Base-by-base conservation (phyloP, 2,888 invertebrate genomes). In the Neuroscelio doddi region DNA sequence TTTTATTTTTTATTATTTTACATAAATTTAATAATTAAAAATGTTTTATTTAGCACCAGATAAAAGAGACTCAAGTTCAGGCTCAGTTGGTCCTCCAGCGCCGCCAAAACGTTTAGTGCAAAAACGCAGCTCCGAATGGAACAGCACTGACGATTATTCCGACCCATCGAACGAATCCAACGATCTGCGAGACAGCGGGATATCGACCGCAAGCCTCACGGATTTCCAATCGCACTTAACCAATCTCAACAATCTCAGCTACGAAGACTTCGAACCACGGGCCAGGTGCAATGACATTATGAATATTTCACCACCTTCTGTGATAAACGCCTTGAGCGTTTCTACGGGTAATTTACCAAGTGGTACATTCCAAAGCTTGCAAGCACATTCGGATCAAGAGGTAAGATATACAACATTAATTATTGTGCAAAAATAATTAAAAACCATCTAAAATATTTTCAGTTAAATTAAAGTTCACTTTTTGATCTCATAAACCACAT, bases 21-120 rank as follows among this genome's bases (percentile, higher is more conserved):
- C n/a, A n/a, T n/a, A n/a, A n/a, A n/a, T n/a, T n/a, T n/a, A n/a
- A n/a, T n/a, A n/a, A n/a, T n/a, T n/a, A n/a, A n/a, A n/a, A n/a
- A n/a, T n/a, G n/a, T n/a, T n/a, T n/a, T n/a, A n/a, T 65, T 34
- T 64, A 88, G 88, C 88, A 14, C 88, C 88, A 1, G 89, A 89
- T 67, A 89, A 88, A 21, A 2, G 74, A 83, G 88, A 58, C 84
- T 85, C n/a, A 79, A 84, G 83, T 39, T 76, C 81, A 71, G 76
- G 84, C 78, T 85, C 82, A 64, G 85, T 74, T 70, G 86, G 73
- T 71, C 87, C 78, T 14, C 83, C 83, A 63, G 88, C 82, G 74
- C 88, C 86, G 71, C 87, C 87, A 1, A 86, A 86, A 63, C 79
- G 86, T 50, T 67, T 81, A 12, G 66, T 77, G 2, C 80, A 83